Conservation (phyloP, 2,113 vertebrate species). For the Carettochelys insculpta region DNA sequence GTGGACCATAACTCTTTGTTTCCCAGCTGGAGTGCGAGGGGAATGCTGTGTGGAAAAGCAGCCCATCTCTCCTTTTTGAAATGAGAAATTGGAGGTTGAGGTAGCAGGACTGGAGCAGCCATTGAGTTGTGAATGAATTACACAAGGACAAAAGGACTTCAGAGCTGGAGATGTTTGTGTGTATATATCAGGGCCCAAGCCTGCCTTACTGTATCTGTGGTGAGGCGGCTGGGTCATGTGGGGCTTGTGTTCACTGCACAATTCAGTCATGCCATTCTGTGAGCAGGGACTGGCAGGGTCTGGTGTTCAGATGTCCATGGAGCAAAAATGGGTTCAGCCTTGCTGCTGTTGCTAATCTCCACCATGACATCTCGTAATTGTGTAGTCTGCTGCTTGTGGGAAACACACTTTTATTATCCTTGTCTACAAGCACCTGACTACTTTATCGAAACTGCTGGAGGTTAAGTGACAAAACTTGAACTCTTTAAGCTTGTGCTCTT, state of each 20-base stretch:
- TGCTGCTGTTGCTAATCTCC: conserved; percentile 49
- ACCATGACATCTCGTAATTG: background rate
- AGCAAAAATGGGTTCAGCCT: conserved; percentile 44
- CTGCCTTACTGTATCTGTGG: background rate
- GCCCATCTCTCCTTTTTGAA: background rate
- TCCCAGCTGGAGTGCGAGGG: background rate
- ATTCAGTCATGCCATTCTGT: background rate
- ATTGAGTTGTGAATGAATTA: background rate
- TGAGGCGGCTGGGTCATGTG: background rate
- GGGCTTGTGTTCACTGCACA: background rate
- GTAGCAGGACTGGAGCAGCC: background rate
- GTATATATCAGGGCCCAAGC: background rate
- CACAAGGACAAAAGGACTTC: fast-evolving
- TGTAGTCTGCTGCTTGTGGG: conserved; percentile 8
- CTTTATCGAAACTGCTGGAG: background rate
- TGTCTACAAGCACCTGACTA: background rate
- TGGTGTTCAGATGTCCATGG: background rate
- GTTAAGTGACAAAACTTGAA: background rate
- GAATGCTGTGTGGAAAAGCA: background rate
- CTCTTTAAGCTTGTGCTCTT: background rate
- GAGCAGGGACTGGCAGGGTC: background rate
- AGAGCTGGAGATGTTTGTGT: background rate
- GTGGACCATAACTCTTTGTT: background rate
- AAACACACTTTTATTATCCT: background rate
- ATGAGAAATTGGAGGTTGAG: background rate